Evolutionary conservation across 2,113 vertebrate species (phyloP), one percentile per base, ranked within the genome.

Genomic region (Rana temporaria): DNA sequence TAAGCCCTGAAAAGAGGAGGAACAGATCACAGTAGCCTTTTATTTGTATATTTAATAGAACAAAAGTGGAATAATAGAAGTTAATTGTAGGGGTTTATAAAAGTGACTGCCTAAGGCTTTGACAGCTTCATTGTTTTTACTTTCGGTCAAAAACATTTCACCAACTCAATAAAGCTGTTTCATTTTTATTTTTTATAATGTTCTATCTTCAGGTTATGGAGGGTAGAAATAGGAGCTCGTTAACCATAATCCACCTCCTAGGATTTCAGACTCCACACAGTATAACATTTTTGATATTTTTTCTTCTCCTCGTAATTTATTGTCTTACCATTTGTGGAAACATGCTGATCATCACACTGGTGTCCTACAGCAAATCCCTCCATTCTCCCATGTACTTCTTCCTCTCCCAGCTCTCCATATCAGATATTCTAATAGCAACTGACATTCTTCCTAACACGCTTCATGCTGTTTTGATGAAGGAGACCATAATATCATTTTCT

Each of bases 401-500:
- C 19, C 55, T 59, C 18, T 18, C 55, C 19, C 53, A 74, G 24
- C 22, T 72, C 3, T 26, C 69, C 24, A 2, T 72, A 18, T 55
- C 20, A 5, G 69, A 72, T 16, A 32, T 72, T 3, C 5, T 72
- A 6, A 4, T 24, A 1, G 6, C 69, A 14, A 56, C 69, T 14
- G 22, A 55, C 26, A 30, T 56, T 55, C 11, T 26, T 18, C 69
- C 69, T 1, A 72, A 55, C 20, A 12, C 55, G 12, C 69, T 72
- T 2, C 26, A 59, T 30, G 8, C 52, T n/a, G 12, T 74, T 32
- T 34, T 74, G 9, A 4, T 34, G 16, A 19, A 59, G 11, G 55
- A 9, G 8, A 26, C 11, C 4, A 59, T 59, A 11, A 85, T 85
- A 26, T 63, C 78, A 19, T 85, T 84, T 19, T 30, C 5, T 77